Base-by-base conservation (phyloP, 2,888 invertebrate species). In the Erebia ligea region DNA sequence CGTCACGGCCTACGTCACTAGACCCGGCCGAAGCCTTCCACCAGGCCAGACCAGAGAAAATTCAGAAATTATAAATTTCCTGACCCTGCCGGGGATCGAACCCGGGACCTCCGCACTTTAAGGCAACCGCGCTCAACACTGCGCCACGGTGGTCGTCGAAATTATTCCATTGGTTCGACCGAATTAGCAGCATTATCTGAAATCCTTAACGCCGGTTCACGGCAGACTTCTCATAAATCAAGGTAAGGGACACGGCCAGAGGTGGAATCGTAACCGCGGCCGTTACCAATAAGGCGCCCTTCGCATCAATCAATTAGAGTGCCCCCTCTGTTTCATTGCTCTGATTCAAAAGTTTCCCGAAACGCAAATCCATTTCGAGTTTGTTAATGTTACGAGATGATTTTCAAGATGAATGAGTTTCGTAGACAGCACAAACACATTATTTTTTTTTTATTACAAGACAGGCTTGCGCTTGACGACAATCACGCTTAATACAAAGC, bases 241-340 rank as follows among this genome's bases (percentile, higher is more conserved):
- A 75, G 67, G 72, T 57, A 74, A 71, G 72, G 69, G 70, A 71
- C 72, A 71, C 19, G 71, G 63, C 75, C 75, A 73, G 71, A 77
- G 75, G 79, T 76, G 75, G 75, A 77, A 76, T 75, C 74, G 77
- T 76, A 77, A 76, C 77, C 76, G 75, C 74, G 70, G 74, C 75
- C 72, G 75, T 75, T 76, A 68, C 79, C 77, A 76, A 79, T 78
- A 78, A 76, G 70, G 73, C 75, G 73, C 75, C 79, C 80, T 74
- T 82, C 78, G 79, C 80, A 81, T 82, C 77, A 78, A 79, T 80
- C 78, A 80, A 80, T 79, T 80, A 83, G 82, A 79, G 56, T 15
- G 75, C 72, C 70, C 72, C 73, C 76, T 66, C 64, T 70, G 67
- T 67, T 72, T 72, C 76, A 71, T 76, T 69, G 50, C 57, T 68